These are phyloP conservation scores for Ephydatia muelleri DNA, from an alignment of 37 sponge, comb jelly and placozoan species.

Conservation along the genomic window DNA sequence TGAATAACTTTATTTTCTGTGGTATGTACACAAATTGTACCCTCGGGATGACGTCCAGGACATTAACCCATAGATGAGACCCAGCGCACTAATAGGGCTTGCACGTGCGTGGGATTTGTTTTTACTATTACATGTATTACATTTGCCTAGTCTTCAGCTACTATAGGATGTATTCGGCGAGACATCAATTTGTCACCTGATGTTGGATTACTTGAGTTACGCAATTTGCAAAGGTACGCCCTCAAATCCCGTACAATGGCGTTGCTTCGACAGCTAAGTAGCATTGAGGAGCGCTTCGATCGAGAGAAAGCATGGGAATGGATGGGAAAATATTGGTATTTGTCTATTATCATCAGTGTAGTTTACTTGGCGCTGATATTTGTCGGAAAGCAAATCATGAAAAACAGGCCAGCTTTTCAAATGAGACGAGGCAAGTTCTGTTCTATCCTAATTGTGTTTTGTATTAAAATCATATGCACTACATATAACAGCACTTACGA, in stretches of 20 bases:
- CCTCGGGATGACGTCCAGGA: too few species aligned
- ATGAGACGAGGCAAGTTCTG: not conserved
- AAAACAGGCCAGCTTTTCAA: not conserved
- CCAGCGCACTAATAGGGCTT: too few species aligned
- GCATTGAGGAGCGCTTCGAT: not conserved
- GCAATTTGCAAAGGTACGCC: too few species aligned
- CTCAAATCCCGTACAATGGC: not conserved
- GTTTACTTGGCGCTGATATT: not conserved
- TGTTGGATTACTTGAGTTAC: too few species aligned
- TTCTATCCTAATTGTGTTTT: not conserved
- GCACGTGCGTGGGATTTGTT: too few species aligned
- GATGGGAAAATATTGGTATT: not conserved
- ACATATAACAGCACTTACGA: slow-evolving; percentile 12
- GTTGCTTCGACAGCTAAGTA: not conserved
- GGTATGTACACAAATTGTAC: too few species aligned
- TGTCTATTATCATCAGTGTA: not conserved
- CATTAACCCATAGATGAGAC: too few species aligned
- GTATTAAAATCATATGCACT: not conserved
- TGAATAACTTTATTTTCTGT: too few species aligned
- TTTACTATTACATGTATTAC: too few species aligned
- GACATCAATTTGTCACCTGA: too few species aligned
- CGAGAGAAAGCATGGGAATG: not conserved
- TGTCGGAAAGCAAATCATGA: not conserved
- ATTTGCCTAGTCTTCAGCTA: too few species aligned
- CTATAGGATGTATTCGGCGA: too few species aligned